These are phyloP conservation scores for Bradysia coprophila DNA, from an alignment of 1,140 invertebrate genomes.

Conservation along the genomic window DNA sequence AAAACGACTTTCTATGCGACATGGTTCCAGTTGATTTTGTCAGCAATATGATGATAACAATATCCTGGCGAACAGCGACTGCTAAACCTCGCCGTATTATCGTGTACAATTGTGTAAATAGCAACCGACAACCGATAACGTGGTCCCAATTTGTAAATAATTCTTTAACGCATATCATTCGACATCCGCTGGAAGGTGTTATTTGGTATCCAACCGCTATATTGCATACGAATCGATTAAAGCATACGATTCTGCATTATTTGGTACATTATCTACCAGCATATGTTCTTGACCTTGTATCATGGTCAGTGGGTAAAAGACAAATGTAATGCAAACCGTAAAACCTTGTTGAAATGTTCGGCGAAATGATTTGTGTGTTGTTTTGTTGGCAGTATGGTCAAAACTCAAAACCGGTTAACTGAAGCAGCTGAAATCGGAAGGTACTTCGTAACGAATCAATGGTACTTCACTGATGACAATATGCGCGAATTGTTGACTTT, in stretches of 20 bases:
- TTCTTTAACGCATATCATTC: conserved; percentile 47
- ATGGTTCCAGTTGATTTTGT: conserved; percentile 86
- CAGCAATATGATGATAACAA: conserved; percentile 82
- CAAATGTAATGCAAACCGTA: conserved; percentile 35
- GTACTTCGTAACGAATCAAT: conserved; percentile 82
- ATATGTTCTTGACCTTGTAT: conserved; percentile 43
- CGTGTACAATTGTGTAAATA: conserved; percentile 86
- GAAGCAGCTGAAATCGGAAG: conserved; percentile 61
- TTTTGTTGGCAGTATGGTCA: conserved; percentile 29
- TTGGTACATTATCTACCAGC: conserved; percentile 53
- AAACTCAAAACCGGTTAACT: conserved; percentile 65
- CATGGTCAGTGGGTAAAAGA: conserved; percentile 45
- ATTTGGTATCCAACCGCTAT: conserved; percentile 42
- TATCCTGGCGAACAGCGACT: conserved; percentile 63
- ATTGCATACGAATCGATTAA: conserved; percentile 31
- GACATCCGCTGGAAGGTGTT: conserved; percentile 50
- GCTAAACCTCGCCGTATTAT: conserved; percentile 39
- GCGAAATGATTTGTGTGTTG: conserved; percentile 1
- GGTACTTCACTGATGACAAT: conserved; percentile 78
- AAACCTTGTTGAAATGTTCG: too few relatives aligned
- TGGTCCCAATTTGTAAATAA: conserved; percentile 60
- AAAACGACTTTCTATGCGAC: conserved; percentile 59
- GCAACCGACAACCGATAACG: conserved; percentile 75
- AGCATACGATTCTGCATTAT: conserved; percentile 35
- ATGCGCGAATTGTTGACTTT: conserved; percentile 44